A percentile compares a stretch with the other conserved stretches of the same genome.
Evolutionary conservation across 2,797 vertebrate genomes (phyloP).

Genomic region (Crossoptilon crossoptilon): DNA sequence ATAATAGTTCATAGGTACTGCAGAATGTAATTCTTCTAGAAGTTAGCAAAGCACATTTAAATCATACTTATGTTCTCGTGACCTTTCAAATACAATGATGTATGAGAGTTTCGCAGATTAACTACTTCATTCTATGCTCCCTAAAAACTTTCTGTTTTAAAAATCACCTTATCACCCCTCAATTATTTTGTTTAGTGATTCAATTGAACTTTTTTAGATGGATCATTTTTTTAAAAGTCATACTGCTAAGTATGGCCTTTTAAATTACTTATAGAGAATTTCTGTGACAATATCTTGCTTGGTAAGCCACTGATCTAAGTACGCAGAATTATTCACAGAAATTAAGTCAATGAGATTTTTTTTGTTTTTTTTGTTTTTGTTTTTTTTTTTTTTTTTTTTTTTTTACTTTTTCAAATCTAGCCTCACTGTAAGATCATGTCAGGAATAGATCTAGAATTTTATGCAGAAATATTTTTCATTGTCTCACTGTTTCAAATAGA

Average conservation of each 20-base stretch:
- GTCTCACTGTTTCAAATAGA: not conserved
- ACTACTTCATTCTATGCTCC: constrained; percentile 16
- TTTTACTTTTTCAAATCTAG: not conserved
- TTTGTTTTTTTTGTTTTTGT: not conserved
- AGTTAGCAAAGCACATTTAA: constrained; percentile 64
- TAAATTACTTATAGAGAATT: constrained; percentile 57
- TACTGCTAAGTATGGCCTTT: constrained; percentile 2
- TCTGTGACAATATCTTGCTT: constrained; percentile 6
- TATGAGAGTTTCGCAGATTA: constrained; percentile 60
- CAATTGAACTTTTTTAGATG: constrained; percentile 38
- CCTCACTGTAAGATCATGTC: not conserved
- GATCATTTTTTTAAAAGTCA: constrained; percentile 29
- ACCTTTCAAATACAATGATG: constrained; percentile 67
- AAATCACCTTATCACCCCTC: constrained; percentile 12
- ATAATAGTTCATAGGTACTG: not conserved
- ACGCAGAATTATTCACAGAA: constrained; percentile 24
- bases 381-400: not conserved
- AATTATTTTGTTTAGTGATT: constrained; percentile 50
- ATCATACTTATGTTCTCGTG: constrained; percentile 57
- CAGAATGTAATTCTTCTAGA: constrained; percentile 29
- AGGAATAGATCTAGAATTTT: constrained; percentile 14
- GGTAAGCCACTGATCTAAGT: not conserved
- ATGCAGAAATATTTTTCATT: constrained; percentile 22
- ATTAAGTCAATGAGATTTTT: not conserved
- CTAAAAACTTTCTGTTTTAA: constrained; percentile 33